Evolutionary conservation across 2,797 vertebrate species (phyloP).

Genomic region (Otus scops): DNA sequence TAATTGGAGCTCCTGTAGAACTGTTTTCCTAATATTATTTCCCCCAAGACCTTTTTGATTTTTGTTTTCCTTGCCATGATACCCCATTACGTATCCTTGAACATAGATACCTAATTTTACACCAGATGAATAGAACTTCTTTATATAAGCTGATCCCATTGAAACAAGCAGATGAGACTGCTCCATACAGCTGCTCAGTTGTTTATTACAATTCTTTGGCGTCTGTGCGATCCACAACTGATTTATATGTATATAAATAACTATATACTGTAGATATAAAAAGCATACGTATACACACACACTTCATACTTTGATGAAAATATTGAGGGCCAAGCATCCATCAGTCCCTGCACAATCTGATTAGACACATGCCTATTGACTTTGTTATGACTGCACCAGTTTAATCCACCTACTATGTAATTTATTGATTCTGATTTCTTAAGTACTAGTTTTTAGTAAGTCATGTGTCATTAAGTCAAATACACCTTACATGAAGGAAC

Average conservation of each 20-base stretch:
- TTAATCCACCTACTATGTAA: conserved; percentile 3
- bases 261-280: background rate
- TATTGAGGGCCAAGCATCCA: background rate
- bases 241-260: background rate
- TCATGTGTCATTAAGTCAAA: conserved; percentile 18
- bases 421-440: conserved; percentile 16
- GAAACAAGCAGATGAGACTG: background rate
- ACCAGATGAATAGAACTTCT: background rate
- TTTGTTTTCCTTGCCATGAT: background rate
- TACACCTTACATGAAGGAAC: conserved; percentile 7
- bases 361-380: background rate
- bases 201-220: background rate
- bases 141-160: background rate
- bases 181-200: background rate
- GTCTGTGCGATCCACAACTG: background rate
- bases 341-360: background rate
- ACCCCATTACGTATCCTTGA: background rate
- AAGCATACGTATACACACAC: background rate
- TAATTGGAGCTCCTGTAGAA: background rate
- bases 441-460: background rate
- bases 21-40: background rate
- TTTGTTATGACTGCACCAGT: background rate
- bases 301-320: background rate
- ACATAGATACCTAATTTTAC: background rate
- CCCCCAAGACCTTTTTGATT: background rate